A percentile compares a stretch with the other conserved stretches of the same genome.
phyloP scores from a whole-genome alignment of 2,113 vertebrate species.

The Hucho hucho region DNA sequence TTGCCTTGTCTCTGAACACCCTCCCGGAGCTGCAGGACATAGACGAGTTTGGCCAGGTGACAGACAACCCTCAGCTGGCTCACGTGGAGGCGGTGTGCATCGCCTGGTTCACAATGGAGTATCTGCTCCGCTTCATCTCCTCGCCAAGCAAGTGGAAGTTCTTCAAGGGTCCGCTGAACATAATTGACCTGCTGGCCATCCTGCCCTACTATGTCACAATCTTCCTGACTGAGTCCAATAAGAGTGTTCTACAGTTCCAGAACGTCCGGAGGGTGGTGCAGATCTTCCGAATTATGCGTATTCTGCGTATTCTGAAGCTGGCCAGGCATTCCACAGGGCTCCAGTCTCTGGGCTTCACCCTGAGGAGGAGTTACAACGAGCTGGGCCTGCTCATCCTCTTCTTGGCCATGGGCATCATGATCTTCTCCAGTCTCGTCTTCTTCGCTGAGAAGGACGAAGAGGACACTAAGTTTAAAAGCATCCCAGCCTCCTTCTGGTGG shows the following conservation, averaged over 20 bases:
- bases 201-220: slow-evolving; percentile 97
- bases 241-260: slow-evolving; percentile 97
- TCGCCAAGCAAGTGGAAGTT: slow-evolving; percentile 99
- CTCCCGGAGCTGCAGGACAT: slow-evolving; percentile 93
- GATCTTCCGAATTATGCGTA: slow-evolving; percentile 98
- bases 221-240: slow-evolving; percentile 97
- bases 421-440: slow-evolving; percentile 97
- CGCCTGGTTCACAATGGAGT: slow-evolving; percentile 99
- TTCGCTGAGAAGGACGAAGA: slow-evolving; percentile 98
- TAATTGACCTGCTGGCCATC: slow-evolving; percentile 95
- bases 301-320: slow-evolving; percentile 92
- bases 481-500: slow-evolving; percentile 99
- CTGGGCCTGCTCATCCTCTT: slow-evolving; percentile 95
- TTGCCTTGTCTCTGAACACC: slow-evolving; percentile 97
- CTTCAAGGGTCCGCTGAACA: slow-evolving; percentile 94
- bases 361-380: slow-evolving; percentile 94
- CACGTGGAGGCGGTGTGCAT: slow-evolving; percentile 97
- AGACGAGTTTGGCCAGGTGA: slow-evolving; percentile 89
- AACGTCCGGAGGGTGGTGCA: slow-evolving; percentile 95
- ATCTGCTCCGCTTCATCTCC: slow-evolving; percentile 93
- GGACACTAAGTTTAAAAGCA: slow-evolving; percentile 98
- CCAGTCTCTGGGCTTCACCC: slow-evolving; percentile 95
- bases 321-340: slow-evolving; percentile 95
- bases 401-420: slow-evolving; percentile 99
- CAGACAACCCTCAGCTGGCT: slow-evolving; percentile 93